Conservation (phyloP, 2,888 invertebrate species). For the Cantharis rustica region DNA sequence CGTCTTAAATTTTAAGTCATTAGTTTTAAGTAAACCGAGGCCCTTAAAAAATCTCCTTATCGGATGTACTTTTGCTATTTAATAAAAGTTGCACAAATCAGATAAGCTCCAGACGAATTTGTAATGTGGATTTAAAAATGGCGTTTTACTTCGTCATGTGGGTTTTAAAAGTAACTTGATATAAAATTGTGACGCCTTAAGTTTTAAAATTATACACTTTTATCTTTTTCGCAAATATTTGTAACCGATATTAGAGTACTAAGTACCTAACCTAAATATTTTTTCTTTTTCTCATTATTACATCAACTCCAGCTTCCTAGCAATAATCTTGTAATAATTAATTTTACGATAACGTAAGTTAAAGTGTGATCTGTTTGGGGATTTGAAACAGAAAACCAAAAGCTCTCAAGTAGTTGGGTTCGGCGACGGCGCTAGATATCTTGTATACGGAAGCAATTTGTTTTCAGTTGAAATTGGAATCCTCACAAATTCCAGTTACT, state of each 20-base stretch:
- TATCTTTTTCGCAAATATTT: conserved; percentile 29
- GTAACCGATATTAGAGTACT: conserved; percentile 10
- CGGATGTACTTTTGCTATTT: not conserved
- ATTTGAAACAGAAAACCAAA: not conserved
- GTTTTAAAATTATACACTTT: conserved; percentile 19
- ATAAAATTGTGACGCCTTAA: conserved; percentile 13
- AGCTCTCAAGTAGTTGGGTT: not conserved
- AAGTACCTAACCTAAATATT: not conserved
- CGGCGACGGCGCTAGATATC: not conserved
- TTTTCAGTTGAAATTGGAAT: not conserved
- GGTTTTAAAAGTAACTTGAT: conserved; percentile 18
- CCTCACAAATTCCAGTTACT: not conserved
- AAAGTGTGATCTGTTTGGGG: not conserved
- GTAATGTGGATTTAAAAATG: conserved; percentile 16
- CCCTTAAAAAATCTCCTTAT: not conserved
- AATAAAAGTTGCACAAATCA: not conserved
- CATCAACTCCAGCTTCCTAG: not conserved
- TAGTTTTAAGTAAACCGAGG: not conserved
- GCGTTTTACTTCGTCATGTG: conserved; percentile 8
- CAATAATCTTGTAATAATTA: not conserved
- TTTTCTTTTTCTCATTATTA: not conserved
- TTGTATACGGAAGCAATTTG: not conserved
- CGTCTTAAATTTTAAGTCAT: conserved; percentile 4
- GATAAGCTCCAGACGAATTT: conserved; percentile 10
- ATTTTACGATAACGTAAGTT: not conserved